Evolutionary conservation across 1,140 invertebrate genomes (phyloP), one percentile per base, ranked within the genome.

Genomic region (Orius laevigatus): DNA sequence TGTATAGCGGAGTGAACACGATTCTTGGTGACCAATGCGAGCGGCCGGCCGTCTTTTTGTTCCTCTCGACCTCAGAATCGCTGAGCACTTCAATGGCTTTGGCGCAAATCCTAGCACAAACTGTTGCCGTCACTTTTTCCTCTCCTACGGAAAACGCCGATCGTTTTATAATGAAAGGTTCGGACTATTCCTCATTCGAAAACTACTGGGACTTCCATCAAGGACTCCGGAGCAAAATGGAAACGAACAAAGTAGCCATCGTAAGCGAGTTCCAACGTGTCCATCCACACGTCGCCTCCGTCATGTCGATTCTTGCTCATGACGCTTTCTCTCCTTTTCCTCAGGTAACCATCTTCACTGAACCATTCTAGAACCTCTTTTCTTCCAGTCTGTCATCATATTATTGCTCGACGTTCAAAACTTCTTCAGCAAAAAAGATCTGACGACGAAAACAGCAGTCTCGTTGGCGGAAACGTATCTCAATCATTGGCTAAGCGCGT

Each of bases 131-230:
- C 5, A 35, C 46, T 11, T 35, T 38, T 15, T 16, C 33, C 4
- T 16, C 34, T 11, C 12, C 10, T 10, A 18, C 14, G 5, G 19
- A 35, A 15, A 12, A 38, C 12, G 9, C 39, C 2, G 33, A n/a
- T 3, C 16, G 39, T 14, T 12, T 35, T 3, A n/a, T 48, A 5
- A 15, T 33, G 6, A 33, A 33, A 19, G 32, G 31, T 4, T 48
- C 46, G 4, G 11, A 33, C 16, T 36, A 16, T 32, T 10, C 40
- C 8, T 42, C 48, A 6, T 36, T 38, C 5, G 48, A 49, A 3
- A 25, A 49, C 20, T 49, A 49, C 16, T 49, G 48, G 48, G 38
- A 49, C 9, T 49, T 49, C 15, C 15, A 42, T 43, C 4, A 19
- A 5, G 36, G 19, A 12, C 11, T 48, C 5, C 5, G 11, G n/a